Percentiles rank a stretch among this genome's conserved stretches.
Evolutionary conservation across 2,797 vertebrate genomes (phyloP).

Genomic region (Pantherophis vulpinus): DNA sequence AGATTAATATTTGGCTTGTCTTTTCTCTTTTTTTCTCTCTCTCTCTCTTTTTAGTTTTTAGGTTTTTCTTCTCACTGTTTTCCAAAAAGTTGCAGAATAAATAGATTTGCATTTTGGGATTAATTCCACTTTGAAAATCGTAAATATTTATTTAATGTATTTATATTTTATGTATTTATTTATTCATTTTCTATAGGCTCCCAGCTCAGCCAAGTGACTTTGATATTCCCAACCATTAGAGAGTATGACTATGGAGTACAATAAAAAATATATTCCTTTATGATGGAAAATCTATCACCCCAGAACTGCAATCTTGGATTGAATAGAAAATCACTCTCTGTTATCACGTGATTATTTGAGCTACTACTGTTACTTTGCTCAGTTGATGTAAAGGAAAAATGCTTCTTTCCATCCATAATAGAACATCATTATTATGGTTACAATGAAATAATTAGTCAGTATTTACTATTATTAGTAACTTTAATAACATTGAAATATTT

Average conservation of each 20-base stretch:
- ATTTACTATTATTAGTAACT: background rate
- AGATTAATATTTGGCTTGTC: background rate
- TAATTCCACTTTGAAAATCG: background rate
- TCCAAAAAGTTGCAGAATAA: background rate
- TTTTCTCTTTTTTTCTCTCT: background rate
- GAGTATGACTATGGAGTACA: background rate
- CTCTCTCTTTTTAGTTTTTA: background rate
- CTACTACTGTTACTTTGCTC: slow-evolving; percentile 35
- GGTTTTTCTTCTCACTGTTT: background rate
- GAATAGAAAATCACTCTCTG: background rate
- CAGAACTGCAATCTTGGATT: background rate
- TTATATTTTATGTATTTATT: too few species aligned
- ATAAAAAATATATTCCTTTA: background rate
- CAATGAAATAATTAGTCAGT: background rate
- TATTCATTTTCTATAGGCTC: too few species aligned
- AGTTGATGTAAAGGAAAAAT: slow-evolving; percentile 34
- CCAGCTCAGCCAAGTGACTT: too few species aligned
- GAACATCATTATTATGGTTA: background rate
- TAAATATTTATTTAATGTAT: background rate
- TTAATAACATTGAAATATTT: background rate
- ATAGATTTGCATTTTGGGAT: background rate
- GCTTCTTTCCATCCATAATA: slow-evolving; percentile 33
- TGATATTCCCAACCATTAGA: background rate
- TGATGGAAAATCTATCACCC: background rate
- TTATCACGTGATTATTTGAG: slow-evolving; percentile 45